Conservation (phyloP, 1,140 invertebrate species). For the Penaeus vannamei region DNA sequence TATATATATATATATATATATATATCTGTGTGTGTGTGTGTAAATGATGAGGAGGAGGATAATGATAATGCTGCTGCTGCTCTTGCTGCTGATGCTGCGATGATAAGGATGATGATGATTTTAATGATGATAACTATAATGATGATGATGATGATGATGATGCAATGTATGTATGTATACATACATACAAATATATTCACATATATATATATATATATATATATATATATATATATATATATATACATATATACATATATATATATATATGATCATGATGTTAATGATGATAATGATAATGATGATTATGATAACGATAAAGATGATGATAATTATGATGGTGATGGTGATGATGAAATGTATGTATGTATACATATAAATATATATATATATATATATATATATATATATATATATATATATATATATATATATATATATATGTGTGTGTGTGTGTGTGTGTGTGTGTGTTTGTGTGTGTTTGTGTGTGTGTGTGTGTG, state of each 20-base stretch:
- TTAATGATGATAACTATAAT: too few relatives aligned
- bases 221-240: neutral
- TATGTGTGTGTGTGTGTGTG: neutral
- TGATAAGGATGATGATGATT: too few relatives aligned
- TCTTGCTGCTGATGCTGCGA: too few relatives aligned
- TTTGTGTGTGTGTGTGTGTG: neutral
- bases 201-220: slow-evolving; percentile 12
- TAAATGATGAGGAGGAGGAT: too few relatives aligned
- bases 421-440: slow-evolving; percentile 28
- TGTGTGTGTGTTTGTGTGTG: neutral
- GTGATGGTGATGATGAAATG: neutral
- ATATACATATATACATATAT: neutral
- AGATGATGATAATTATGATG: too few relatives aligned
- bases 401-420: slow-evolving; percentile 23
- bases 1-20: slow-evolving; percentile 20
- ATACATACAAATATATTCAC: slow-evolving; percentile 6
- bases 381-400: slow-evolving; percentile 37
- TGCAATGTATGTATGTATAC: neutral
- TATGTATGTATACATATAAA: slow-evolving; percentile 23
- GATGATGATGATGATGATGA: too few relatives aligned
- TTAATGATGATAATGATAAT: too few relatives aligned
- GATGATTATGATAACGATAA: too few relatives aligned
- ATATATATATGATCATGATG: too few relatives aligned
- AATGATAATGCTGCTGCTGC: too few relatives aligned
- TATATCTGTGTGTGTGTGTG: neutral